A percentile compares a stretch with the other conserved stretches of the same genome.
Evolutionary conservation across 2,888 invertebrate species (phyloP).

Genomic region (Drosophila demipolita): DNA sequence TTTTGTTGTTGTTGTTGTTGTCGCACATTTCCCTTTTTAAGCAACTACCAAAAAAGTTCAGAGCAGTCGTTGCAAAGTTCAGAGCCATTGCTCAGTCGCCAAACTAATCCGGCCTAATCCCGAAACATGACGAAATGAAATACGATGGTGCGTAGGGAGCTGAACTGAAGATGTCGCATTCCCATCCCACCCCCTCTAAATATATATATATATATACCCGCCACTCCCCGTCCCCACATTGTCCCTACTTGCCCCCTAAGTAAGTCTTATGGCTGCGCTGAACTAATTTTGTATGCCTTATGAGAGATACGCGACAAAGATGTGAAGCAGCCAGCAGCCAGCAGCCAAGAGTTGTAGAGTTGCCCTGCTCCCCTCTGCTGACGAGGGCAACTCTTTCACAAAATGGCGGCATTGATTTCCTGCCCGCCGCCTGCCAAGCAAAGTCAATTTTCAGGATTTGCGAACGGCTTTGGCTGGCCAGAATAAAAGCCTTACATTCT

Average conservation of each 20-base stretch:
- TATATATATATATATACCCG: background rate
- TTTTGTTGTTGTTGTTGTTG: constrained; percentile 52
- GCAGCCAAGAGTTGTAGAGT: background rate
- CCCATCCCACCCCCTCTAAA: background rate
- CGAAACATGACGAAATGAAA: constrained; percentile 84
- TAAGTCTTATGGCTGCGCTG: constrained; percentile 21
- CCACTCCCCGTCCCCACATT: too few relatives aligned
- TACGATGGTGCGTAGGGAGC: constrained; percentile 80
- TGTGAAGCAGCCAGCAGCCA: constrained; percentile 11
- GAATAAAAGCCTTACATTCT: constrained; percentile 66
- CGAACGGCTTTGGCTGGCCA: constrained; percentile 66
- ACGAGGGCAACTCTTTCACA: constrained; percentile 71
- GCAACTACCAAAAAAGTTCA: constrained; percentile 78
- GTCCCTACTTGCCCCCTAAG: background rate
- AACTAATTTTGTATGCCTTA: constrained; percentile 78
- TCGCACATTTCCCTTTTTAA: constrained; percentile 71
- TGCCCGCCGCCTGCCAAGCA: constrained; percentile 56
- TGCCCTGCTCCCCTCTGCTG: background rate
- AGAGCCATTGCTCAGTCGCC: constrained; percentile 79
- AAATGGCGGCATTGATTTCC: constrained; percentile 79
- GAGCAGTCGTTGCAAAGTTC: constrained; percentile 70
- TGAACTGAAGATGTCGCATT: constrained; percentile 35
- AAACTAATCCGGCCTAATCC: constrained; percentile 83
- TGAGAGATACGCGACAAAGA: constrained; percentile 55
- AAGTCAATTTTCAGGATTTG: constrained; percentile 83